Percentiles rank a stretch among this genome's conserved stretches.
phyloP scores from a whole-genome alignment of 2,888 invertebrate genomes.

The Leptopilina syphax region DNA sequence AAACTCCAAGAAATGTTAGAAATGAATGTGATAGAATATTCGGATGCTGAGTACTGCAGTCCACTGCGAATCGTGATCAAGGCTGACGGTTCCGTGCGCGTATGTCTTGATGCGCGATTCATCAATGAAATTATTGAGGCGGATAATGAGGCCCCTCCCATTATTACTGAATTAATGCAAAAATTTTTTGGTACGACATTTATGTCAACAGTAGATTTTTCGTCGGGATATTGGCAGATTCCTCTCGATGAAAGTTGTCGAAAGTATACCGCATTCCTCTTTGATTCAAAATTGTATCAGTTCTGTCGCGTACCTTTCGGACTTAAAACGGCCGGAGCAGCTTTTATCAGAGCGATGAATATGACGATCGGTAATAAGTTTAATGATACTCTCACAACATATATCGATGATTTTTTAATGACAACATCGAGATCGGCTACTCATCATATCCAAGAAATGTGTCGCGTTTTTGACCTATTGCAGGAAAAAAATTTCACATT shows the following conservation, averaged over 20 bases:
- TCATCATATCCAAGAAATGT: neutral
- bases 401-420: neutral
- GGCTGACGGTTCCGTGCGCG: conserved; percentile 47
- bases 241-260: conserved; percentile 41
- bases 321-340: neutral
- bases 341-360: neutral
- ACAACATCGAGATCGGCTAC: neutral
- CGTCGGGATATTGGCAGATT: conserved; percentile 59
- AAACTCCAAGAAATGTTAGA: conserved; percentile 59
- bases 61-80: conserved; percentile 60
- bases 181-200: conserved; percentile 47
- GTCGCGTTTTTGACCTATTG: neutral
- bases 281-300: neutral
- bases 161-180: conserved; percentile 52
- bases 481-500: neutral
- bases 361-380: neutral
- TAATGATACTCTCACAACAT: neutral
- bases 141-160: conserved; percentile 61
- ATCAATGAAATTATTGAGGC: conserved; percentile 63
- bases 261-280: conserved; percentile 51
- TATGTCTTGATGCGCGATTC: conserved; percentile 64
- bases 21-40: conserved; percentile 60
- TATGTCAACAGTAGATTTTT: conserved; percentile 52
- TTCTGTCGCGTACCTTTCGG: neutral
- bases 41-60: conserved; percentile 55